These are phyloP conservation scores for Syngnathus acus DNA, from an alignment of 2,797 vertebrate genomes.

Conservation along the genomic window DNA sequence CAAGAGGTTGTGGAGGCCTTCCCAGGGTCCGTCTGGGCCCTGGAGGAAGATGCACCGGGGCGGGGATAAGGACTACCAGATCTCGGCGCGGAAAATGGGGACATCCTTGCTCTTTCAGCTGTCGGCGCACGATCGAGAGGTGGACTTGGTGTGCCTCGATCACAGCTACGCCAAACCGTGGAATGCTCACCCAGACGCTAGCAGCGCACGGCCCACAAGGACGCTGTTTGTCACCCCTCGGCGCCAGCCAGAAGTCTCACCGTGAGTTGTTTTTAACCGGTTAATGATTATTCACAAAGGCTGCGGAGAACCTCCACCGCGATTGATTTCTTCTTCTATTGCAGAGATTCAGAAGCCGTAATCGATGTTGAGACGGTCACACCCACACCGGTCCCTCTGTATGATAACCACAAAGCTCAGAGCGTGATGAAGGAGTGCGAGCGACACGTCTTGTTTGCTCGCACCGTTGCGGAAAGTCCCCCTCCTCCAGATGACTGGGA, in stretches of 20 bases:
- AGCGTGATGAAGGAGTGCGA: conserved; percentile 98
- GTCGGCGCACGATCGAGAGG: conserved; percentile 86
- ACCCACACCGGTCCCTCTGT: conserved; percentile 78
- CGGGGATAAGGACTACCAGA: conserved; percentile 84
- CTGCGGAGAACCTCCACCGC: background rate
- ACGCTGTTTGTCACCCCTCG: conserved; percentile 86
- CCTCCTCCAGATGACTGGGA: conserved; percentile 96
- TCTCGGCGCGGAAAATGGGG: conserved; percentile 85
- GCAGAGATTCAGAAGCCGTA: conserved; percentile 82
- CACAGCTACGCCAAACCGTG: conserved; percentile 96
- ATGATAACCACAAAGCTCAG: conserved; percentile 93
- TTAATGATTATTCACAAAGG: no score
- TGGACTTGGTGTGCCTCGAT: conserved; percentile 91
- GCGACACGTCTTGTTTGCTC: conserved; percentile 90
- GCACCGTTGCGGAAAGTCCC: conserved; percentile 87
- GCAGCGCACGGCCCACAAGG: conserved; percentile 87
- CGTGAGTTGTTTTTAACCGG: conserved; percentile 68
- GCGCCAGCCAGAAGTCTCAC: conserved; percentile 74
- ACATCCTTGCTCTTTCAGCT: conserved; percentile 91
- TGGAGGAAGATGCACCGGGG: conserved; percentile 76
- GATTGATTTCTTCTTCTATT: conserved; percentile 11
- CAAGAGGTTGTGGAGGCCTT: conserved; percentile 22
- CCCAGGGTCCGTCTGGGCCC: conserved; percentile 40
- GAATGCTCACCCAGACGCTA: conserved; percentile 94
- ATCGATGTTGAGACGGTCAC: conserved; percentile 87